phyloP scores from a whole-genome alignment of 1,140 invertebrate species.

The Bombus picipes region DNA sequence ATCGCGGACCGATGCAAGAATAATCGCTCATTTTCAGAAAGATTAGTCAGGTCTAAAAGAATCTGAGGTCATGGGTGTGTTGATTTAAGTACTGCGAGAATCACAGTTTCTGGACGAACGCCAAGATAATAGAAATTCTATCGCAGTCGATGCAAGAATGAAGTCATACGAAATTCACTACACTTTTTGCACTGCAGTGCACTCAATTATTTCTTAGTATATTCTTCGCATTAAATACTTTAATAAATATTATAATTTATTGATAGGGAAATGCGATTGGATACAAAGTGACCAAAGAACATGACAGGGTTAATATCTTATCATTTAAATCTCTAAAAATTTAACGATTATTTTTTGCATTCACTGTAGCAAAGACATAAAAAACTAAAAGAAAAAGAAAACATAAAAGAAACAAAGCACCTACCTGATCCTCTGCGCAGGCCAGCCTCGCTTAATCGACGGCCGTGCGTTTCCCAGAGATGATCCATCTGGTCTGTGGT shows the following conservation, averaged over 20 bases:
- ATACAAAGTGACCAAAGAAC: not conserved
- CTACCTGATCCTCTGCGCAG: slow-evolving; percentile 88
- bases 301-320: not conserved
- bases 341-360: not conserved
- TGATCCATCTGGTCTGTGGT: slow-evolving; percentile 86
- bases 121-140: slow-evolving; percentile 3
- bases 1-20: not conserved
- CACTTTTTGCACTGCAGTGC: not conserved
- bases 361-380: no score
- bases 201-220: not conserved
- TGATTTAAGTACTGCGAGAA: slow-evolving; percentile 6
- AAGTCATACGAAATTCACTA: not conserved
- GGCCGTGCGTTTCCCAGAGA: slow-evolving; percentile 87
- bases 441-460: slow-evolving; percentile 87
- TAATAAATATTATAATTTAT: not conserved
- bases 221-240: not conserved
- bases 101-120: not conserved
- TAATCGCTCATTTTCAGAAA: not conserved
- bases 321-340: not conserved
- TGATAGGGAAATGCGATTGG: not conserved
- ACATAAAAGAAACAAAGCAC: slow-evolving; percentile 52
- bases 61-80: not conserved
- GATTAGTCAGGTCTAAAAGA: not conserved
- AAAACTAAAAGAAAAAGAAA: not conserved
- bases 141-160: not conserved